Evolutionary conservation across 2,888 invertebrate species (phyloP), one percentile per base, ranked within the genome.

Genomic region (Drosophila seclusa): DNA sequence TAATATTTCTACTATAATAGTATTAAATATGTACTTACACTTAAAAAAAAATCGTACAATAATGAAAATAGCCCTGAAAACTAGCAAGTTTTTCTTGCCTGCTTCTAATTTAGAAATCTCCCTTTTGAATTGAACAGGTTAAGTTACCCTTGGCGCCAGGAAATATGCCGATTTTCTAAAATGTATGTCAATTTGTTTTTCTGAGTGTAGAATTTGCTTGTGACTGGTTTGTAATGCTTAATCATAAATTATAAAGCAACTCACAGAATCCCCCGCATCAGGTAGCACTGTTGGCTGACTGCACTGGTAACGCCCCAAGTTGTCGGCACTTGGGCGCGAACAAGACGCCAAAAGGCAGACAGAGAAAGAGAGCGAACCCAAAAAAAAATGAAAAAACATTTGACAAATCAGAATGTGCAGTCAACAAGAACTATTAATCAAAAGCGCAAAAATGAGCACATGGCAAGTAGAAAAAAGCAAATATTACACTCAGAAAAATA

Each of bases 261-360:
- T 60, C 78, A 21, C 38, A 40, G 53, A 71, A 66, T 68, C 59
- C 68, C 73, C 55, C 64, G 62, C 72, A 54, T 70, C 81, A 81
- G 80, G 81, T 80, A 78, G 82, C 79, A 59, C 50, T 36, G 52
- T 45, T 60, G 45, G 45, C 45, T 45, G 45, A 24, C 45, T 45
- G 45, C 45, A 45, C 38, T 52, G 81, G 71, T 80, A 78, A 80
- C 80, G 80, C 83, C 80, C 80, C 80, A 76, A 82, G 59, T 71
- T 81, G 71, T 75, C 79, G 68, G 62, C 78, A 68, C 64, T 69
- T 72, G 66, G 61, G 52, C 48, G 62, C 68, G 60, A 69, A 76
- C 49, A 55, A 67, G 66, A 64, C 63, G 59, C 61, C 59, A 61
- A 67, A 71, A 62, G 65, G 42, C 60, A 66, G 49, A 48, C 64